Evolutionary conservation across 2,888 invertebrate species (phyloP).

Genomic region (Bombyx huttoni): DNA sequence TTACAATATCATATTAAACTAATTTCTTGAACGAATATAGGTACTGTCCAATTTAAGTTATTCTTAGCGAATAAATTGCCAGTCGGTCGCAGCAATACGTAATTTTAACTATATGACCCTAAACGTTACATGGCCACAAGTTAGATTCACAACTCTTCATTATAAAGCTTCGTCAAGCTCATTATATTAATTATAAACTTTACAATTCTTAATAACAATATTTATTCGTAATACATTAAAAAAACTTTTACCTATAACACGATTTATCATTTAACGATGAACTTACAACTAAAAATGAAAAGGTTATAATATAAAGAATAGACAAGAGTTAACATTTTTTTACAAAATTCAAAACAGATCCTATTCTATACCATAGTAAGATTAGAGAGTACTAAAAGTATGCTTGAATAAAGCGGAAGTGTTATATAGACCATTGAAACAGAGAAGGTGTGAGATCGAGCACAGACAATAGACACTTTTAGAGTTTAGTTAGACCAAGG

Average conservation of each 20-base stretch:
- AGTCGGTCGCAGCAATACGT: neutral
- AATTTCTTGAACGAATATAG: neutral
- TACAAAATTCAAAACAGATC: constrained; percentile 24
- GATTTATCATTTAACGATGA: constrained; percentile 21
- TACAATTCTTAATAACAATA: constrained; percentile 29
- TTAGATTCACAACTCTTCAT: constrained; percentile 71
- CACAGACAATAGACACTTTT: constrained; percentile 24
- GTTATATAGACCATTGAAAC: constrained; percentile 53
- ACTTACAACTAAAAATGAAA: constrained; percentile 4
- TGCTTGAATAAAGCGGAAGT: constrained; percentile 43
- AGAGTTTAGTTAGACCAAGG: neutral
- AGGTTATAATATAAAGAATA: neutral
- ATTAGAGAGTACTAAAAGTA: constrained; percentile 29
- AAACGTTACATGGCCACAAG: constrained; percentile 63
- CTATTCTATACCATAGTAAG: constrained; percentile 26
- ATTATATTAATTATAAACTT: constrained; percentile 45
- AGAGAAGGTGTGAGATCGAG: constrained; percentile 17
- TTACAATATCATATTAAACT: neutral
- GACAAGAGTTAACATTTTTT: constrained; percentile 19
- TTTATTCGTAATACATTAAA: constrained; percentile 24
- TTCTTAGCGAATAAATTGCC: neutral
- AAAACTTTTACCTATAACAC: constrained; percentile 25
- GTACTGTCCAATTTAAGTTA: neutral
- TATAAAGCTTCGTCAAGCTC: constrained; percentile 71
- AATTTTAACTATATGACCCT: constrained; percentile 43